These are phyloP conservation scores for Sebastes fasciatus DNA, from an alignment of 2,113 vertebrate genomes.

Conservation along the genomic window DNA sequence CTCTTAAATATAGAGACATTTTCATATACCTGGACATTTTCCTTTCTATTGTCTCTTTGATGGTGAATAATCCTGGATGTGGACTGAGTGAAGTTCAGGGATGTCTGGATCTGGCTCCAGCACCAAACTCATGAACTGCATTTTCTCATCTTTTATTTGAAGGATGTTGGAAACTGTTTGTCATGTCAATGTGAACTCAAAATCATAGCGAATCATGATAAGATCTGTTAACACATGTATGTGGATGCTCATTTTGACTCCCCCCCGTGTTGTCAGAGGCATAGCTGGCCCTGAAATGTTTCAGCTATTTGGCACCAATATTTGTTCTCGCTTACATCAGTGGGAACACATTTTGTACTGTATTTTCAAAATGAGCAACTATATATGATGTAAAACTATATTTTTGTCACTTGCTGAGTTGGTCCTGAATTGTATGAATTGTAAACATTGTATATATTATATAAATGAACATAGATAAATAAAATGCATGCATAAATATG, in stretches of 20 bases:
- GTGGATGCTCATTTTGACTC: constrained; percentile 49
- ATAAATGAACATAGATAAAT: constrained; percentile 39
- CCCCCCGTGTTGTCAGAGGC: not conserved
- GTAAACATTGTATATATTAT: constrained; percentile 53
- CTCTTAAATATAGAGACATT: constrained; percentile 56
- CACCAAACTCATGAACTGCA: constrained; percentile 24
- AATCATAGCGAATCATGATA: constrained; percentile 23
- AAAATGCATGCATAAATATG: constrained; percentile 58
- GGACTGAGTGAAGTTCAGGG: constrained; percentile 25
- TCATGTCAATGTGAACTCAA: constrained; percentile 6
- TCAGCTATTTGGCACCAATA: constrained; percentile 5
- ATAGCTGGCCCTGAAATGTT: not conserved
- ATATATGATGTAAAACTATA: constrained; percentile 5
- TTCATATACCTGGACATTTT: constrained; percentile 46
- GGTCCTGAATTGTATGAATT: constrained; percentile 30
- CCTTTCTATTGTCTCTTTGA: constrained; percentile 20
- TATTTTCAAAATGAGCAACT: constrained; percentile 45
- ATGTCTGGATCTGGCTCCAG: constrained; percentile 13
- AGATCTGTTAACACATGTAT: constrained; percentile 26
- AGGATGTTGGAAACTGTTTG: constrained; percentile 6
- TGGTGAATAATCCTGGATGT: constrained; percentile 34
- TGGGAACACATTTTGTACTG: constrained; percentile 35
- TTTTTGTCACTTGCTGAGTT: constrained; percentile 41
- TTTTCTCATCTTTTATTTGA: constrained; percentile 22
- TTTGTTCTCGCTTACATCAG: constrained; percentile 10